Evolutionary conservation across 2,888 invertebrate species (phyloP).

Genomic region (Ichneumon xanthorius): DNA sequence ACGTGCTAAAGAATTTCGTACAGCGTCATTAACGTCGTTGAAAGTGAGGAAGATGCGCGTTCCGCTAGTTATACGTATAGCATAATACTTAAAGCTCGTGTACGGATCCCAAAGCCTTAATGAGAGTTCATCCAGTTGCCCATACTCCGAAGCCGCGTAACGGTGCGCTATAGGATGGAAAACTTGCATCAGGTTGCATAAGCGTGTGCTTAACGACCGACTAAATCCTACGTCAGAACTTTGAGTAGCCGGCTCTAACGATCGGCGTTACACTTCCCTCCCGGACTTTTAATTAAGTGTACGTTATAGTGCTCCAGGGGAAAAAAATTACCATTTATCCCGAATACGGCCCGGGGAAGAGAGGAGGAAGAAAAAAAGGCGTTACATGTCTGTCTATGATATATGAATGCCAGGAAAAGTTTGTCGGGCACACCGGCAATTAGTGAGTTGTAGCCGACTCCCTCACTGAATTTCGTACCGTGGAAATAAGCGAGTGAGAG

Average conservation of each 20-base stretch:
- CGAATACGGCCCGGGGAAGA: not conserved
- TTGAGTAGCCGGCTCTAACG: slow-evolving; percentile 51
- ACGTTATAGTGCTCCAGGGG: slow-evolving; percentile 23
- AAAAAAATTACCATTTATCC: slow-evolving; percentile 28
- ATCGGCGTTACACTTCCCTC: slow-evolving; percentile 47
- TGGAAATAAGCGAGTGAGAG: not conserved
- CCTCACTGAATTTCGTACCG: not conserved
- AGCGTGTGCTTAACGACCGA: slow-evolving; percentile 64
- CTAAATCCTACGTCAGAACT: slow-evolving; percentile 62
- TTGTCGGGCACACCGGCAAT: slow-evolving; percentile 1
- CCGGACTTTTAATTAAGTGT: slow-evolving; percentile 65
- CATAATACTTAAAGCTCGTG: slow-evolving; percentile 54
- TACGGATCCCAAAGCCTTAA: slow-evolving; percentile 54
- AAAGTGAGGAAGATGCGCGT: slow-evolving; percentile 36
- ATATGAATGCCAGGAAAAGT: not conserved
- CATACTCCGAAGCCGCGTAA: slow-evolving; percentile 15
- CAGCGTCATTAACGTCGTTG: slow-evolving; percentile 58
- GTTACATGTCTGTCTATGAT: slow-evolving; percentile 1
- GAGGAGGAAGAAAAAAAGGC: slow-evolving; percentile 1
- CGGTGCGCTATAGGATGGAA: slow-evolving; percentile 48
- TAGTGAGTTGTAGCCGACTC: not conserved
- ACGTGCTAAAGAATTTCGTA: slow-evolving; percentile 56
- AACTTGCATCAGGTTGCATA: slow-evolving; percentile 62
- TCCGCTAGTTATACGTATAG: slow-evolving; percentile 49
- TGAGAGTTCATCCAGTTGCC: slow-evolving; percentile 64